Percentiles rank a stretch among this genome's conserved stretches.
phyloP scores from a whole-genome alignment of 2,888 invertebrate species.

The Conops quadrifasciatus region DNA sequence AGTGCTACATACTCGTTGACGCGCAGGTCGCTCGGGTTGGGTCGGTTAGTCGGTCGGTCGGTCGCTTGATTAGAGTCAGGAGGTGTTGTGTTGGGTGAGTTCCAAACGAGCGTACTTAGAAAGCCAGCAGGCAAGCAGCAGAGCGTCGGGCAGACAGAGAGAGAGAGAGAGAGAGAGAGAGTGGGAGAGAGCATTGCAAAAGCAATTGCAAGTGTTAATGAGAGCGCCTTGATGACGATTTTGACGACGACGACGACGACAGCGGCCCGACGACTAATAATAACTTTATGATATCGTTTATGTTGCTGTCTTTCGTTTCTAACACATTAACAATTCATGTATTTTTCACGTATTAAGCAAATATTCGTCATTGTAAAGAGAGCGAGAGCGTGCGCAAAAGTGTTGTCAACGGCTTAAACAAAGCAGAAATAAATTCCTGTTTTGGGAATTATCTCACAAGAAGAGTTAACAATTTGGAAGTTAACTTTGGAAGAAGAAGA shows the following conservation, averaged over 20 bases:
- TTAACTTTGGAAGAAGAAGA: too few relatives aligned
- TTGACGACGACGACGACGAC: neutral
- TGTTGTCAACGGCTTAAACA: neutral
- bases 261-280: conserved; percentile 7
- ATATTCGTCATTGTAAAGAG: neutral
- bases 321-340: conserved; percentile 13
- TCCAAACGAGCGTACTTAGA: too few relatives aligned
- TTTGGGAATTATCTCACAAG: too few relatives aligned
- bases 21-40: too few relatives aligned
- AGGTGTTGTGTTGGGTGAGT: too few relatives aligned
- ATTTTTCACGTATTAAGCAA: neutral
- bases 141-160: neutral
- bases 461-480: too few relatives aligned
- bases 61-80: too few relatives aligned
- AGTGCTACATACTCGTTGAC: too few relatives aligned
- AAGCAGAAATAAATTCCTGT: too few relatives aligned
- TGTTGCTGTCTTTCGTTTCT: conserved; percentile 1
- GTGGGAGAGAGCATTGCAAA: neutral
- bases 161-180: neutral
- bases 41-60: too few relatives aligned
- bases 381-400: neutral
- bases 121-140: neutral
- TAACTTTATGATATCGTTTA: conserved; percentile 13
- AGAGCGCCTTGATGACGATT: conserved; percentile 19
- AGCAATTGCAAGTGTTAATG: conserved; percentile 3